Conservation (phyloP, 2,113 vertebrate species). For the Vulpes vulpes region DNA sequence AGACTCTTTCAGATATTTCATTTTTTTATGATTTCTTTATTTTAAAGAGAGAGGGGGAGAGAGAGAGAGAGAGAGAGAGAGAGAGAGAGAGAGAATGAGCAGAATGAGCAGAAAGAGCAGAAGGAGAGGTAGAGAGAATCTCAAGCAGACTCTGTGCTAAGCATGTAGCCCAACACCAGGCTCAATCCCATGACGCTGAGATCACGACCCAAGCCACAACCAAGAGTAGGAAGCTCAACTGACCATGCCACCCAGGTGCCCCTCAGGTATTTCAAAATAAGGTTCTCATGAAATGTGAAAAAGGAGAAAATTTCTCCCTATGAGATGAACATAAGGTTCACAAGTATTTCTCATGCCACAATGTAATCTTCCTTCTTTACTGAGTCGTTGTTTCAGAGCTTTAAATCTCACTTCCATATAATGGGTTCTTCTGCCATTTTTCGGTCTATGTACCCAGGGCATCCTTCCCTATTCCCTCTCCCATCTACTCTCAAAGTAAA, state of each 20-base stretch:
- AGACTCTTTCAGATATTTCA: neutral
- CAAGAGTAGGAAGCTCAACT: no score
- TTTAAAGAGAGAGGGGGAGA: no score
- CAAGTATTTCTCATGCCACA: neutral
- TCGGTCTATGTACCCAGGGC: neutral
- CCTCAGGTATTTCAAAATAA: neutral
- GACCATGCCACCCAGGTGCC: no score
- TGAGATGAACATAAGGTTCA: neutral
- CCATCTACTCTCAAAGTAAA: neutral
- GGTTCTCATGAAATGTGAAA: neutral
- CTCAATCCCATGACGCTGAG: no score
- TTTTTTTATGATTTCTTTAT: no score
- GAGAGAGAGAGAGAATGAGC: no score
- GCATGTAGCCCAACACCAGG: no score
- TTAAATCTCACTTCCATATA: neutral
- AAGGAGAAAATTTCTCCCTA: neutral
- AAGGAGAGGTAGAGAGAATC: no score
- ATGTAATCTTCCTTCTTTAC: neutral
- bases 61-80: no score
- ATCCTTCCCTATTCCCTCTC: accelerated
- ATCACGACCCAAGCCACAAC: no score
- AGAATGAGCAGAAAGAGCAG: no score
- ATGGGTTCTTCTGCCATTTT: neutral
- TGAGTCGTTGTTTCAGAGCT: neutral
- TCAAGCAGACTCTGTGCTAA: no score